A percentile compares a stretch with the other conserved stretches of the same genome.
Conservation (phyloP, 92 coral and sea anemone species). For the Siderastrea radians region DNA sequence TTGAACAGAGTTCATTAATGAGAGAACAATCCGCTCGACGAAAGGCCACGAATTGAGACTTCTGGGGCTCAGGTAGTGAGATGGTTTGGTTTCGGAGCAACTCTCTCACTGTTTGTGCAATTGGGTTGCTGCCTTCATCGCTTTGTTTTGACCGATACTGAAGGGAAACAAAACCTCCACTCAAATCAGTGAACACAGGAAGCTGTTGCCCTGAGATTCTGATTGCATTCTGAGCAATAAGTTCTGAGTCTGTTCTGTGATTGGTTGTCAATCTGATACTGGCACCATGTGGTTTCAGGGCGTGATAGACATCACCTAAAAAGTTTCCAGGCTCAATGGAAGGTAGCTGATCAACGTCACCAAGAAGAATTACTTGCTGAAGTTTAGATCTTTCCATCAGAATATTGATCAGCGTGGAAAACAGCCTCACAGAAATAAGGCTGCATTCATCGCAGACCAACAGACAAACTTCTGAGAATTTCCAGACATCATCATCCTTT, state of each 20-base stretch:
- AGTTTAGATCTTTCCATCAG: conserved; percentile 20
- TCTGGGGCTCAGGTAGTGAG: neutral
- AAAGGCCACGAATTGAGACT: conserved; percentile 62
- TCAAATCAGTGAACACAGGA: conserved; percentile 35
- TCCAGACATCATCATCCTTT: conserved; percentile 38
- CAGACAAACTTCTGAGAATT: conserved; percentile 40
- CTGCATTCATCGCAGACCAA: conserved; percentile 73
- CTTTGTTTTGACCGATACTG: neutral
- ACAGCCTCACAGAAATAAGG: conserved; percentile 52
- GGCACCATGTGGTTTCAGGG: conserved; percentile 19
- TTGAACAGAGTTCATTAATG: conserved; percentile 59
- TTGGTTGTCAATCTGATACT: conserved; percentile 31
- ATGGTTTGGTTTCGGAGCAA: too few species aligned
- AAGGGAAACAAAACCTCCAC: conserved; percentile 48
- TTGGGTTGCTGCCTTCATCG: neutral
- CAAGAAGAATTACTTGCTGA: conserved; percentile 51
- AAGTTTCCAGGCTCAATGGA: conserved; percentile 75
- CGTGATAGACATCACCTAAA: conserved; percentile 41
- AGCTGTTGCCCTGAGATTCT: conserved; percentile 37
- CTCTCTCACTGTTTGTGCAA: neutral
- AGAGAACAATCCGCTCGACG: conserved; percentile 36
- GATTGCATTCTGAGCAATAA: conserved; percentile 55
- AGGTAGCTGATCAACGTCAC: conserved; percentile 63
- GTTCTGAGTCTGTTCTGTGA: conserved; percentile 58
- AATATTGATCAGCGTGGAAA: conserved; percentile 39